Base-by-base conservation (phyloP, 2,888 invertebrate genomes). In the Melieria omissa region DNA sequence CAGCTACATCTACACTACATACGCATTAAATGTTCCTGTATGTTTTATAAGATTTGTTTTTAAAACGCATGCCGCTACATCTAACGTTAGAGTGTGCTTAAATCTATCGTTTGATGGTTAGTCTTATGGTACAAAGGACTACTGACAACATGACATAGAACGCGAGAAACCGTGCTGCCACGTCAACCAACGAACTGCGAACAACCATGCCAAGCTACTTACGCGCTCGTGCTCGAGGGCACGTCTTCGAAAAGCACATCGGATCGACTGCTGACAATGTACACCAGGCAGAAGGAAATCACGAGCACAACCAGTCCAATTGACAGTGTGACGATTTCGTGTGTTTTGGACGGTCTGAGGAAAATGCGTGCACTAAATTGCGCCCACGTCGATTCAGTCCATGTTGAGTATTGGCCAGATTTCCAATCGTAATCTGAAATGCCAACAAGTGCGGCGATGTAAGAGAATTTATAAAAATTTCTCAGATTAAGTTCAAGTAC, bases 351-450 rank as follows among this genome's bases (percentile, higher is more conserved):
- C 74, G 95, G 93, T 79, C 91, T 89, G 72, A 96, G 88, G 86
- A 95, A 96, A 88, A 96, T 91, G 75, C 93, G 90, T 73, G 94
- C 91, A 79, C 89, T 91, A 79, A 95, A 89, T 70, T 90, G 88
- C 70, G 89, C 88, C 95, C 96, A 97, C 57, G 93, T 91, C 0
- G 95, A 95, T 88, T 96, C 96, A 29, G 95, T 92, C 96, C 96
- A 96, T 10, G 95, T 92, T 5, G 96, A 95, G 86, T 92, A 97
- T 79, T 89, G 77, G 12, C 92, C 92, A 0, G 94, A 94, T 29
- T 89, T 88, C 90, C 93, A 92, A 82, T 95, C 90, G 82, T 95
- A 95, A 81, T 90, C 94, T 94, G 78, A 3, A 29, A 29, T 29
- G 29, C 3, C 29, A 29, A 29, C 29, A 29, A 29, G 29, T 29